phyloP scores from a whole-genome alignment of 2,888 invertebrate species.

The Nesidiocoris tenuis region DNA sequence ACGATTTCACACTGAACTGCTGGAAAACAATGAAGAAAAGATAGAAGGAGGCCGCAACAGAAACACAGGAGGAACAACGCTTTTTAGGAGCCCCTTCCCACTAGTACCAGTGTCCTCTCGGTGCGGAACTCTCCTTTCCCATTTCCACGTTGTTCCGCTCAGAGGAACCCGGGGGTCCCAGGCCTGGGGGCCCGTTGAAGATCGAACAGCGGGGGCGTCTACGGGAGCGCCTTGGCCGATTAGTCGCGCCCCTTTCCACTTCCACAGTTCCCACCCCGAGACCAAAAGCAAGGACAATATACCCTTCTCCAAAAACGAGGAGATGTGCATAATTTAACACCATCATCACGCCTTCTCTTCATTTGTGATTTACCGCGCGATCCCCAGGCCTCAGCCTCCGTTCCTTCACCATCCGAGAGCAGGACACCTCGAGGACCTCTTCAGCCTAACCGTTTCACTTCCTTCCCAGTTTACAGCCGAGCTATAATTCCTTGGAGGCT shows the following conservation, averaged over 20 bases:
- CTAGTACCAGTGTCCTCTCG: too few relatives aligned
- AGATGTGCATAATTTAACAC: slow-evolving; percentile 44
- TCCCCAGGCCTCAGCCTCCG: neutral
- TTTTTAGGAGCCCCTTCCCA: too few relatives aligned
- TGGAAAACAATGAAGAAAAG: too few relatives aligned
- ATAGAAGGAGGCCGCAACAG: too few relatives aligned
- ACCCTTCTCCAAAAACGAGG: slow-evolving; percentile 31
- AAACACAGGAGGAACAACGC: too few relatives aligned
- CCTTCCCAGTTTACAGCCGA: slow-evolving; percentile 2
- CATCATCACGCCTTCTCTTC: slow-evolving; percentile 40
- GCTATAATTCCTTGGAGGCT: neutral
- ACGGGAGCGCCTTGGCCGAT: slow-evolving; percentile 38
- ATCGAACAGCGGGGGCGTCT: slow-evolving; percentile 10
- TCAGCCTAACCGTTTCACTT: neutral
- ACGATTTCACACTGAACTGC: too few relatives aligned
- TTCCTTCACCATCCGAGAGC: neutral
- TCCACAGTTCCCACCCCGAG: neutral
- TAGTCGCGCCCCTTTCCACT: slow-evolving; percentile 17
- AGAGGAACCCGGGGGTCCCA: neutral
- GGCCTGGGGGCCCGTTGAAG: slow-evolving; percentile 8
- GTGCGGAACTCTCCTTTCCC: neutral
- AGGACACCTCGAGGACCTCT: too few relatives aligned
- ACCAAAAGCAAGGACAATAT: slow-evolving; percentile 28
- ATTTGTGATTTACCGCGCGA: slow-evolving; percentile 39
- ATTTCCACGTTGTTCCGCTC: neutral